Conservation (phyloP, 2,888 invertebrate genomes). For the Dicycla oo region DNA sequence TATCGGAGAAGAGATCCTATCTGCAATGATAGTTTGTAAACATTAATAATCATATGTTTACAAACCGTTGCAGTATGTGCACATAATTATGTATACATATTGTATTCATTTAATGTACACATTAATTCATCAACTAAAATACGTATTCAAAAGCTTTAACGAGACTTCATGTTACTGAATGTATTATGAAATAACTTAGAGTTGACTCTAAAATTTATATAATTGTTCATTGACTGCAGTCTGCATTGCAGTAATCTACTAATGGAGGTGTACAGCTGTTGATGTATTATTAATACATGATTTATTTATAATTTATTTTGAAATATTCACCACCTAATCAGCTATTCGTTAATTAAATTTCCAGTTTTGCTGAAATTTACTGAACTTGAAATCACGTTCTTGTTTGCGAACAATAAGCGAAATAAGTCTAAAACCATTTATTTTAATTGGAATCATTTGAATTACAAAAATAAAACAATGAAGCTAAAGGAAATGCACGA, state of each 20-base stretch:
- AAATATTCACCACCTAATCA: slow-evolving; percentile 19
- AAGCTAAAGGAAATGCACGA: slow-evolving; percentile 65
- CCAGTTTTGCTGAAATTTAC: slow-evolving; percentile 28
- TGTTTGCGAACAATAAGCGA: slow-evolving; percentile 55
- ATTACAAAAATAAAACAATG: slow-evolving; percentile 67
- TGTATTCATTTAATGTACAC: slow-evolving; percentile 17
- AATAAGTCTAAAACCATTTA: slow-evolving; percentile 58
- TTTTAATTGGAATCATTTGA: slow-evolving; percentile 65
- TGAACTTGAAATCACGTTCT: slow-evolving; percentile 51
- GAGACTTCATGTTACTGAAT: slow-evolving; percentile 39
- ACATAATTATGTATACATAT: slow-evolving; percentile 22
- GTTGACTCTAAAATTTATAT: slow-evolving; percentile 36
- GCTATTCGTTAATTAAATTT: slow-evolving; percentile 36
- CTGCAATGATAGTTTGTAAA: slow-evolving; percentile 12
- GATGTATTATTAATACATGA: slow-evolving; percentile 10
- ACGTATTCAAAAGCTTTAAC: slow-evolving; percentile 35
- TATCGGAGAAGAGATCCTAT: too few species aligned
- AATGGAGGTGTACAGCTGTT: slow-evolving; percentile 19
- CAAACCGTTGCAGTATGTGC: slow-evolving; percentile 12
- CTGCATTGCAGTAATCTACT: slow-evolving; percentile 40
- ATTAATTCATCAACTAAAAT: slow-evolving; percentile 24
- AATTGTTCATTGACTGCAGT: slow-evolving; percentile 22
- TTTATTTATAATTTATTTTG: neutral
- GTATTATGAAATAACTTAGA: slow-evolving; percentile 42
- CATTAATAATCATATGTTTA: neutral